A percentile compares a stretch with the other conserved stretches of the same genome.
Conservation (phyloP, 2,888 invertebrate species). For the Entomobrya proxima region DNA sequence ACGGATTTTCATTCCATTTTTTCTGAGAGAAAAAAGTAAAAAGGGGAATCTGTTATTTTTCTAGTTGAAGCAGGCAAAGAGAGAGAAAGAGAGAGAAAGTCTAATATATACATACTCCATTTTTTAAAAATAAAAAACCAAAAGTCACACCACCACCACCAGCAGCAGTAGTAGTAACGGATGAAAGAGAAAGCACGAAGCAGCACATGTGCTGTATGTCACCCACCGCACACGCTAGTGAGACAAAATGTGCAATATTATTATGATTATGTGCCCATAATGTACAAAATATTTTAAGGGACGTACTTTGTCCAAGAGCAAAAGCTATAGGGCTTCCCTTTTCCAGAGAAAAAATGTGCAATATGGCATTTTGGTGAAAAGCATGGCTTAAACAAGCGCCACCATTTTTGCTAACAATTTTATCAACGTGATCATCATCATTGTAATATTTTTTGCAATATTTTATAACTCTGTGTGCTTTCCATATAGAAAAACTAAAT, state of each 20-base stretch:
- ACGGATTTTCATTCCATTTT: slow-evolving; percentile 53
- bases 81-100: neutral
- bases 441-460: slow-evolving; percentile 22
- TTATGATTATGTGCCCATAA: slow-evolving; percentile 3
- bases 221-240: no score
- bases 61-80: neutral
- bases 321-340: neutral
- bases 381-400: neutral
- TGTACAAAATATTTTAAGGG: neutral
- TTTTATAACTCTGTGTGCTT: neutral
- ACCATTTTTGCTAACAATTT: slow-evolving; percentile 20
- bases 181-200: neutral
- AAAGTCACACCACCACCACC: no score
- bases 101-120: no score
- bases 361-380: slow-evolving; percentile 17
- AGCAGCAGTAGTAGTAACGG: no score
- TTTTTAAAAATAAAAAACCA: no score
- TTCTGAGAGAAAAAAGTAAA: neutral
- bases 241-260: neutral
- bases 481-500: neutral
- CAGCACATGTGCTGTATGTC: slow-evolving; percentile 37
- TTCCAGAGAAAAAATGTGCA: slow-evolving; percentile 21
- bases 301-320: neutral
- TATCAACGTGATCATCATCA: slow-evolving; percentile 19
- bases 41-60: neutral